Base-by-base conservation (phyloP, 2,797 vertebrate genomes). In the Manis javanica region DNA sequence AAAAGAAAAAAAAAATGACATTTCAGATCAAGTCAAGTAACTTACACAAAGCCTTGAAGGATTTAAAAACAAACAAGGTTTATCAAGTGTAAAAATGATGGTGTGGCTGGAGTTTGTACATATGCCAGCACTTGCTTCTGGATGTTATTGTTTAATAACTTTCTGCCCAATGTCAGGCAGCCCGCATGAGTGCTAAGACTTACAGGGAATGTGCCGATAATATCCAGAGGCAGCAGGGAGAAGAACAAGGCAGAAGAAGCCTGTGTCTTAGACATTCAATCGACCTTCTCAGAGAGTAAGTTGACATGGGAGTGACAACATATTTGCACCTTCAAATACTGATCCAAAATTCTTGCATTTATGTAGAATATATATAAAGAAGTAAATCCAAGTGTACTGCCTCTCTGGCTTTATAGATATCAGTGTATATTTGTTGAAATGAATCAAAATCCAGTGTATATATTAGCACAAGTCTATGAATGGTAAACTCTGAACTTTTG, bases 351-450 rank as follows among this genome's bases (percentile, higher is more conserved):
- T 61, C 34, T 53, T 71, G 49, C 51, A 0, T 55, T 42, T 68
- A 18, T 42, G 23, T 31, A 31, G 63, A 74, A 55, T 55, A 87
- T 49, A 46, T 9, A 29, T 24, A 83, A 81, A 79, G 71, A 79
- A 57, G 15, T 23, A 59, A 94, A 71, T 84, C 16, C 51, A 46
- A 87, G 64, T 8, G n/a, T 37, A 63, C n/a, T 51, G 29, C 7
- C 29, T 71, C 26, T 79, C 59, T 72, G 66, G 29, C 82, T 94
- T 90, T 59, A 88, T 53, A 37, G 31, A 68, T 26, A 63, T 75
- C 21, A 29, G 39, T 18, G 59, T 69, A 5, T 75, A 13, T 57
- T 88, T 74, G 64, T 46, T 85, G 37, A 83, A 84, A 87, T 37
- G 34, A 57, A 34, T 51, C 7, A 11, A 87, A 91, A 87, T 68